Percentiles rank a stretch among this genome's conserved stretches.
Conservation (phyloP, 2,888 invertebrate species). For the Scrobipalpa costella region DNA sequence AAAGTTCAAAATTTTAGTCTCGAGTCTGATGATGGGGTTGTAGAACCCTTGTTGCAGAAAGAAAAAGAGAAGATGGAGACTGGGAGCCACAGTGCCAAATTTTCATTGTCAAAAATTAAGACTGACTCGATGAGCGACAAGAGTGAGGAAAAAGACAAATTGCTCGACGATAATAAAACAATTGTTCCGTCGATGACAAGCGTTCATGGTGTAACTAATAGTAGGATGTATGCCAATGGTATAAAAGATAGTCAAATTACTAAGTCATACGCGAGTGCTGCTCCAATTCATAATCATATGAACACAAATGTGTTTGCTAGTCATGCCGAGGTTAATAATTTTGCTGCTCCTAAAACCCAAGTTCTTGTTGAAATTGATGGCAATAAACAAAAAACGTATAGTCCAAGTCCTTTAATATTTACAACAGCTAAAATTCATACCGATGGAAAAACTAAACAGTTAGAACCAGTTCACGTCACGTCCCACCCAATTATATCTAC, state of each 20-base stretch:
- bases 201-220: conserved; percentile 37
- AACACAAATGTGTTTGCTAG: conserved; percentile 58
- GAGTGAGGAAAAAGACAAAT: conserved; percentile 48
- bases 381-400: conserved; percentile 50
- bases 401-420: conserved; percentile 65
- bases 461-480: conserved; percentile 68
- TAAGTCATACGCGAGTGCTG: conserved; percentile 39
- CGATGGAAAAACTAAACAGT: conserved; percentile 59
- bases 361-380: conserved; percentile 64
- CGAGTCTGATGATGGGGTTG: conserved; percentile 68
- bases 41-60: conserved; percentile 69
- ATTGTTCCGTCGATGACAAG: conserved; percentile 35
- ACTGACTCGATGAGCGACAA: conserved; percentile 57
- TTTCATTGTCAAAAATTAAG: conserved; percentile 62
- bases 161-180: conserved; percentile 44
- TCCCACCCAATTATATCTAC: conserved; percentile 69
- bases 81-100: conserved; percentile 67
- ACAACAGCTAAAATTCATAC: conserved; percentile 76
- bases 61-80: conserved; percentile 56
- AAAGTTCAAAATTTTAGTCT: conserved; percentile 63
- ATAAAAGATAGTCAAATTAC: conserved; percentile 41
- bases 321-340: conserved; percentile 43
- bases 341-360: conserved; percentile 51
- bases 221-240: conserved; percentile 39
- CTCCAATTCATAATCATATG: conserved; percentile 60